Base-by-base conservation (phyloP, 2,797 vertebrate species). In the Sternarchorhynchus goeldii region DNA sequence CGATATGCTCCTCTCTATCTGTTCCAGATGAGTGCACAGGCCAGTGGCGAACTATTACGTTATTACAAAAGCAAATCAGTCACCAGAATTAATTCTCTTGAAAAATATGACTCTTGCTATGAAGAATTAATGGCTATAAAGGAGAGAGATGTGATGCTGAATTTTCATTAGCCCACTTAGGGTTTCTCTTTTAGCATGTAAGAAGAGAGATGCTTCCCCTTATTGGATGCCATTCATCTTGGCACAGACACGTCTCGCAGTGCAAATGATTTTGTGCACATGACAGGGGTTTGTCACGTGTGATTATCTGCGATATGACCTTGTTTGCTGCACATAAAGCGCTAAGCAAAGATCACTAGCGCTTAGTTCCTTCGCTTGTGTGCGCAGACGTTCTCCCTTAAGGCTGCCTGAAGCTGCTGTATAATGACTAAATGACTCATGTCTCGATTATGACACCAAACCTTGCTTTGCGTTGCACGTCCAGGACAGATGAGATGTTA, bases 61-160 rank as follows among this genome's bases (percentile, higher is more conserved):
- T 91, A 92, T 92, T 92, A 93, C 89, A 91, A 92, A 92, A 92
- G 90, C 88, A 92, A 91, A 92, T 92, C 91, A 91, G 90, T 91
- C 87, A 87, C 89, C 87, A 89, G 89, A 92, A 92, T 92, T 88
- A 84, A 92, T 92, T 90, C 90, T 89, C 88, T 86, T 88, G 84
- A 88, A 89, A 90, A 92, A 93, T 90, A 90, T 87, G 86, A 89
- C 83, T 85, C 85, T 82, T 81, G 83, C 83, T 85, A 83, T 89
- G 85, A 86, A 86, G 88, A 89, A 90, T 91, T 89, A 90, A 91
- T 89, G 89, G 85, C 87, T 84, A 78, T 83, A 45, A 82, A 78
- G 14, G 72, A 83, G 82, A 69, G 72, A 75, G 75, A 82, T 82
- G 75, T 79, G 78, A 81, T 75, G 81, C 77, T 85, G 85, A 86